A percentile compares a stretch with the other conserved stretches of the same genome.
Evolutionary conservation across 2,113 vertebrate genomes (phyloP).

Genomic region (Chaetura pelagica): DNA sequence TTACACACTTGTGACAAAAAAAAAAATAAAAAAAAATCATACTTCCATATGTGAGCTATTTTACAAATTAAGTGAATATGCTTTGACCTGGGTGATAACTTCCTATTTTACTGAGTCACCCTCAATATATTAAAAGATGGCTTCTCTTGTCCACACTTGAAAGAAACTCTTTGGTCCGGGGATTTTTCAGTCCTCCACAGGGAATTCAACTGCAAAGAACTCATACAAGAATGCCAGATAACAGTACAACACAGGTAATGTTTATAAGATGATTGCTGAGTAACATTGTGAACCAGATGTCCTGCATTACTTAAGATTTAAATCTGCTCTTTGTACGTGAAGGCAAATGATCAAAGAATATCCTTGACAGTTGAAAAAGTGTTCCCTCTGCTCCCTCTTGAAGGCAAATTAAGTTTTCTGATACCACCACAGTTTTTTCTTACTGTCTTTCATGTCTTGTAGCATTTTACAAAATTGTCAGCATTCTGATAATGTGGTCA

Average conservation of each 20-base stretch:
- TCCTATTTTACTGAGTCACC: neutral
- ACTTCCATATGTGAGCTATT: neutral
- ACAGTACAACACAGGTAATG: neutral
- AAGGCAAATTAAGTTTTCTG: neutral
- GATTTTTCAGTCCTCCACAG: neutral
- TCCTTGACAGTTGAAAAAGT: neutral
- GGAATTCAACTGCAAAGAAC: neutral
- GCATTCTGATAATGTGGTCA: neutral
- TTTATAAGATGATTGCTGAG: neutral
- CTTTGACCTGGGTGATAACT: neutral
- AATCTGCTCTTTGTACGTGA: neutral
- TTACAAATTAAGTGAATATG: neutral
- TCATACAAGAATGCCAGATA: neutral
- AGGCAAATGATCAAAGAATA: neutral
- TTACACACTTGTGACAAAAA: neutral
- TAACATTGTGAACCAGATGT: neutral
- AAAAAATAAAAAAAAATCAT: too few relatives aligned
- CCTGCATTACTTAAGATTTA: neutral
- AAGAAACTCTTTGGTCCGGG: neutral
- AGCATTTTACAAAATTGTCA: neutral
- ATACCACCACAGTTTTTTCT: neutral
- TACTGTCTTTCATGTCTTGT: neutral
- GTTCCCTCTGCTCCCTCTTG: neutral
- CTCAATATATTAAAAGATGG: neutral
- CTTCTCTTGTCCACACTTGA: neutral